Base-by-base conservation (phyloP, 2,888 invertebrate species). In the Muschampia plurimacula region DNA sequence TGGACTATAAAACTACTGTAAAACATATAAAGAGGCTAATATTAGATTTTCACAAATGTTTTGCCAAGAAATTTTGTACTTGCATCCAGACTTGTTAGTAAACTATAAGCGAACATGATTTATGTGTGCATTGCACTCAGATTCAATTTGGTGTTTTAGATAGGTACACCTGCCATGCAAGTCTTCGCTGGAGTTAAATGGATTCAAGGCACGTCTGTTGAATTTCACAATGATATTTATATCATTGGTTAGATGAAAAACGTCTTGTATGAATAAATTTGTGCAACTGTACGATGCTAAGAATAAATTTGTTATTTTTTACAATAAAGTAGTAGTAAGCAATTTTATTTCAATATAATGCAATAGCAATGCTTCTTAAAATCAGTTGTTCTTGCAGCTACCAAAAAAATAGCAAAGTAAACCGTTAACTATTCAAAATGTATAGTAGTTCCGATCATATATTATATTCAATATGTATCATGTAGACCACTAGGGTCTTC, bases 81-180 rank as follows among this genome's bases (percentile, higher is more conserved):
- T 49, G 52, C 67, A 67, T 15, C 28, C 12, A 9, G 59, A 59
- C 67, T 60, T 60, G 64, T 64, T 28, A 12, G 28, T 55, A 67
- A 67, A 67, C 67, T 59, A 52, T 32, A 71, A 64, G 39, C 57
- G 13, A 59, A 66, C 66, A 39, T 71, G 46, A 71, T 71, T 66
- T 60, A 71, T 60, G 66, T 66, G 57, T 65, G 39, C 59, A 59
- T 66, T 71, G 71, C 71, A 71, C 71, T 66, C 66, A 22, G 60
- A 60, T 71, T 60, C 71, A 60, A 66, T 66, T 71, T 71, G 66
- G 71, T 60, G 66, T 66, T 60, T n/a, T 49, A 39, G 71, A 71
- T 66, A 66, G 66, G 60, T 59, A 59, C 71, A 71, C 71, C 71
- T 71, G 71, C 66, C 8, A 6, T 10, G n/a, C 10, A 65, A 41